phyloP scores from a whole-genome alignment of 2,113 vertebrate species.

The Tursiops truncatus region DNA sequence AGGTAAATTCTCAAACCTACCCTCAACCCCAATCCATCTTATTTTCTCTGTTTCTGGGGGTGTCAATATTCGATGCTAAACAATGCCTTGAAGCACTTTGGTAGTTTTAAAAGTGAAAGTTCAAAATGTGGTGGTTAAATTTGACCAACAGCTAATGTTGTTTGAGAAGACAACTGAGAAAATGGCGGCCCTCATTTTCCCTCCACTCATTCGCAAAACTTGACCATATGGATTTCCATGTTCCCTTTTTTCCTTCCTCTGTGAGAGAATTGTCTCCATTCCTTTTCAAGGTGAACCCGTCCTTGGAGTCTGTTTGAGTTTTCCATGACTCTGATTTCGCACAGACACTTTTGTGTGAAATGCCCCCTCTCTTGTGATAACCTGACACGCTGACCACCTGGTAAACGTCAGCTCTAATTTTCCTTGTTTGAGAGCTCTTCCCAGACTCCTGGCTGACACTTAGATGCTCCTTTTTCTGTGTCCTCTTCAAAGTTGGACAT shows the following conservation, averaged over 20 bases:
- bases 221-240: background rate
- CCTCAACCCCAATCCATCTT: background rate
- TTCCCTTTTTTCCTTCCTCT: background rate
- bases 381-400: background rate
- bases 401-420: background rate
- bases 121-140: background rate
- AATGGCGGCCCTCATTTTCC: background rate
- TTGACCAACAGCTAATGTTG: background rate
- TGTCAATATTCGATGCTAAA: background rate
- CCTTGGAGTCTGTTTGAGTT: background rate
- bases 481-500: background rate
- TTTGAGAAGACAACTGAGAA: background rate
- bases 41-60: background rate
- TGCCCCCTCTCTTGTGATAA: background rate
- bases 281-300: background rate
- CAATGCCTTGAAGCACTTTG: background rate
- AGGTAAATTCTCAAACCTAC: background rate
- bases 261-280: background rate
- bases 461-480: background rate
- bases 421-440: background rate
- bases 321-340: background rate
- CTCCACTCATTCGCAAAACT: background rate
- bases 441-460: background rate
- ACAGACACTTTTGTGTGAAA: background rate
- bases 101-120: background rate